Evolutionary conservation across 2,797 vertebrate genomes (phyloP).

Genomic region (Pelodytes ibericus): DNA sequence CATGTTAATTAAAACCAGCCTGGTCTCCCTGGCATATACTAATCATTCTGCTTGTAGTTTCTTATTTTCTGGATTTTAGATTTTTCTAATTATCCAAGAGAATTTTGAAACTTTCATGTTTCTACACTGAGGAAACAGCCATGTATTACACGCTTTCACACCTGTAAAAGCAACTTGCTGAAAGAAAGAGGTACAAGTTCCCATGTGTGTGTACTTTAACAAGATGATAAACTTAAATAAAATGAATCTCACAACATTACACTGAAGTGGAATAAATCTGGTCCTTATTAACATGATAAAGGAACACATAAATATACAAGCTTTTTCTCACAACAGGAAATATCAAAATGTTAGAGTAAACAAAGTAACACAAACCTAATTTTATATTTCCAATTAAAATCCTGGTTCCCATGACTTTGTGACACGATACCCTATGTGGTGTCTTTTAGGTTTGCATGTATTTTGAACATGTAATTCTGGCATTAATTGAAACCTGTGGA

Average conservation of each 20-base stretch:
- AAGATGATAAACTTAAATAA: background rate
- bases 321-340: constrained; percentile 43
- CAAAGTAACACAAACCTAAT: constrained; percentile 26
- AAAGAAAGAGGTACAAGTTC: background rate
- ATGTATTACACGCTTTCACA: background rate
- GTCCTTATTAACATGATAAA: constrained; percentile 31
- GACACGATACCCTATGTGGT: constrained; percentile 2
- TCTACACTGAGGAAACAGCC: background rate
- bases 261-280: constrained; percentile 34
- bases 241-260: background rate
- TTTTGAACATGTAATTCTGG: no score
- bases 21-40: no score
- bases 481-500: no score
- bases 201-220: background rate
- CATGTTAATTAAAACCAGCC: no score
- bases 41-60: background rate
- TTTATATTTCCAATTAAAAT: background rate
- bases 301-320: constrained; percentile 18
- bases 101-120: background rate
- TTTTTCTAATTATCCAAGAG: background rate
- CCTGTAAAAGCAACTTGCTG: background rate
- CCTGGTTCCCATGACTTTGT: constrained; percentile 25
- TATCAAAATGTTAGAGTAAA: constrained; percentile 31
- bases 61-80: background rate
- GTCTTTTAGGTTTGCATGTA: background rate